Percentiles rank a stretch among this genome's conserved stretches.
These are phyloP conservation scores for Deilephila elpenor DNA, from an alignment of 2,888 invertebrate genomes.

Conservation along the genomic window DNA sequence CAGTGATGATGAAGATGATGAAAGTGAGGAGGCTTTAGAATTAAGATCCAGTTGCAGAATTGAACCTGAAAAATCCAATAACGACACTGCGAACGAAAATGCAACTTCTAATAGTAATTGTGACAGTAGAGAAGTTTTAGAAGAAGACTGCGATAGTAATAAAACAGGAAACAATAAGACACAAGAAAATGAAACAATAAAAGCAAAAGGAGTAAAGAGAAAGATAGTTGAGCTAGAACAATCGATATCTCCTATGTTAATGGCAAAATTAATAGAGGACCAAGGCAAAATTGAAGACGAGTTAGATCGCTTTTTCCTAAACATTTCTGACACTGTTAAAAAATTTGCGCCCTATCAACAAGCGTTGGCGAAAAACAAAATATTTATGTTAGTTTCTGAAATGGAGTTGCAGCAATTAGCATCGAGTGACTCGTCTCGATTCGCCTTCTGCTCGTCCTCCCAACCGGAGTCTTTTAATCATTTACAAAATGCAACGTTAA, in stretches of 20 bases:
- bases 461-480: neutral
- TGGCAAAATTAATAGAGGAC: neutral
- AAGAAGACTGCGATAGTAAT: conserved; percentile 10
- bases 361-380: conserved; percentile 40
- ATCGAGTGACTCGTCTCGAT: conserved; percentile 2
- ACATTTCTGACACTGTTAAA: conserved; percentile 41
- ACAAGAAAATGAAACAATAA: neutral
- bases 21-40: conserved; percentile 32
- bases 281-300: conserved; percentile 31
- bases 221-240: neutral
- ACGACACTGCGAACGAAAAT: too few species aligned
- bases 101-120: too few species aligned
- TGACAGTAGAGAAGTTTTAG: too few species aligned
- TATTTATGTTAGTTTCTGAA: conserved; percentile 37
- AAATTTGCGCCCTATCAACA: conserved; percentile 40
- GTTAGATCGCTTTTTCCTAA: conserved; percentile 41
- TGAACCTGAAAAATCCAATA: too few species aligned
- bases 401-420: conserved; percentile 39
- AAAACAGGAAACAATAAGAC: conserved; percentile 14
- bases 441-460: neutral
- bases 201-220: neutral
- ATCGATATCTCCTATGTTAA: neutral
- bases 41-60: too few species aligned
- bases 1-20: conserved; percentile 43
- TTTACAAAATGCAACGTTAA: neutral